Evolutionary conservation across 2,797 vertebrate genomes (phyloP).

Genomic region (Acipenser oxyrinchus): DNA sequence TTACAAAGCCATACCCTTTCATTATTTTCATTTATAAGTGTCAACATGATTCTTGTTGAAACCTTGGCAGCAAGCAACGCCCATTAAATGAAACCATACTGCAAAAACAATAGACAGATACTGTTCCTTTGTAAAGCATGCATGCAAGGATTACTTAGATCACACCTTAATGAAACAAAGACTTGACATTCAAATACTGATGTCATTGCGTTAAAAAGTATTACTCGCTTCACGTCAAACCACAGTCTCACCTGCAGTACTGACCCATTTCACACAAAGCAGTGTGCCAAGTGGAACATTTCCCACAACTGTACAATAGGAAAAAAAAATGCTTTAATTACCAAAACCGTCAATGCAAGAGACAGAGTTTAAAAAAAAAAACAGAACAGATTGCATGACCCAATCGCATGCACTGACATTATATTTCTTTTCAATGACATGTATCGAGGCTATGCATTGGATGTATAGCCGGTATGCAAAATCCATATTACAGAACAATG

Average conservation of each 20-base stretch:
- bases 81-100: conserved; percentile 8
- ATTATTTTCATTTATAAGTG: neutral
- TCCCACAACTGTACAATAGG: too few relatives aligned
- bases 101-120: neutral
- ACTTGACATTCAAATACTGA: conserved; percentile 6
- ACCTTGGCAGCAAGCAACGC: neutral
- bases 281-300: too few relatives aligned
- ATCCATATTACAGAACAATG: too few relatives aligned
- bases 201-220: neutral
- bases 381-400: too few relatives aligned
- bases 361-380: too few relatives aligned
- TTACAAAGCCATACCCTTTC: too few relatives aligned
- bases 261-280: neutral
- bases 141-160: neutral
- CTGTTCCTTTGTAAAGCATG: conserved; percentile 6
- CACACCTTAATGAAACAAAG: conserved; percentile 8
- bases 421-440: too few relatives aligned
- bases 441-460: too few relatives aligned
- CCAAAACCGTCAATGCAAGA: too few relatives aligned
- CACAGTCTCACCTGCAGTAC: conserved; percentile 1
- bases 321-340: too few relatives aligned
- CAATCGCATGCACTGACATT: too few relatives aligned
- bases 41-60: neutral
- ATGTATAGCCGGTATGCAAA: too few relatives aligned
- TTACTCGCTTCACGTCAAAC: neutral